A percentile compares a stretch with the other conserved stretches of the same genome.
Conservation (phyloP, 2,888 invertebrate species). For the Dasypolia templi region DNA sequence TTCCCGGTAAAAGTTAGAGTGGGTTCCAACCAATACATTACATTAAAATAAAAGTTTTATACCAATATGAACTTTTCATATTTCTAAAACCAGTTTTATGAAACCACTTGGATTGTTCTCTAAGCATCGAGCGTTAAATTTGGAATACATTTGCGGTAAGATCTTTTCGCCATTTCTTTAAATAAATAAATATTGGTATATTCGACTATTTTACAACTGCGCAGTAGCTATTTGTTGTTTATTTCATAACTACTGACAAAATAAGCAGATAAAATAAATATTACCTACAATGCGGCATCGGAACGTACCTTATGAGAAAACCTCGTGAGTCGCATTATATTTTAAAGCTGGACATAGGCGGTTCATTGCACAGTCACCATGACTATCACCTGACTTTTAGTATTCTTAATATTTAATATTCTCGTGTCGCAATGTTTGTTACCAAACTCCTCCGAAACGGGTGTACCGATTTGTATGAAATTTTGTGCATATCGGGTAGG, state of each 20-base stretch:
- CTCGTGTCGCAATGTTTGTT: too few species aligned
- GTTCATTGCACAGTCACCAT: not conserved
- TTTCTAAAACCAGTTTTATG: slow-evolving; percentile 45
- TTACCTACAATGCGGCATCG: slow-evolving; percentile 19
- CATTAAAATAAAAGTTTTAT: slow-evolving; percentile 49
- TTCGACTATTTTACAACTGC: not conserved
- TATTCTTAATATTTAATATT: too few species aligned
- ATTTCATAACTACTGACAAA: slow-evolving; percentile 15
- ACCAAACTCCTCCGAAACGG: too few species aligned
- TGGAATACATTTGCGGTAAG: slow-evolving; percentile 17
- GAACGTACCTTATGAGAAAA: not conserved
- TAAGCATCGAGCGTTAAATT: slow-evolving; percentile 29
- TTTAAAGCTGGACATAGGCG: too few species aligned
- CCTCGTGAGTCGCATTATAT: not conserved
- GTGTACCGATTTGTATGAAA: too few species aligned
- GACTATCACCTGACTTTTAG: not conserved
- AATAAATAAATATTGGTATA: slow-evolving; percentile 13
- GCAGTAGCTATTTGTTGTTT: slow-evolving; percentile 15
- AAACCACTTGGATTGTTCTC: slow-evolving; percentile 37
- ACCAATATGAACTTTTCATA: slow-evolving; percentile 42
- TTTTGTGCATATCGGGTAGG: too few species aligned
- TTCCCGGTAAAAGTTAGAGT: slow-evolving; percentile 27
- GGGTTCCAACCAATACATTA: slow-evolving; percentile 24
- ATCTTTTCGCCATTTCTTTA: slow-evolving; percentile 10
- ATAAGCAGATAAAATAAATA: slow-evolving; percentile 8